These are phyloP conservation scores for Parnassius apollo DNA, from an alignment of 2,888 invertebrate species.

Conservation along the genomic window DNA sequence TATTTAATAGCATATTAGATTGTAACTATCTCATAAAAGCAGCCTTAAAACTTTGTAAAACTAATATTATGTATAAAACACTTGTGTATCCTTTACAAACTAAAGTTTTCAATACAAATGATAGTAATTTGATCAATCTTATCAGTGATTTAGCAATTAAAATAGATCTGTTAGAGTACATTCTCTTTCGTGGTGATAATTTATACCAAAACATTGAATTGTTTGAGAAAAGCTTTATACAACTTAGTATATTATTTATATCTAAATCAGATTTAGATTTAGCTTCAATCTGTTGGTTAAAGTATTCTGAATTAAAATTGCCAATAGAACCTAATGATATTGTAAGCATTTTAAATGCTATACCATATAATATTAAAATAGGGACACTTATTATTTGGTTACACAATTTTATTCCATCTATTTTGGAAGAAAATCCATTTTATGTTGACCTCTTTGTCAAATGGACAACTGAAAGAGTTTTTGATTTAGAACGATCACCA, in stretches of 20 bases:
- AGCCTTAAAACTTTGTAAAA: conserved; percentile 52
- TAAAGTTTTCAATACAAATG: conserved; percentile 46
- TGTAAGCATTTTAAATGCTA: conserved; percentile 58
- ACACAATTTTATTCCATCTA: conserved; percentile 64
- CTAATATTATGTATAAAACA: conserved; percentile 53
- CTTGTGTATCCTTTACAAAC: conserved; percentile 61
- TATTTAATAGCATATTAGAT: conserved; percentile 61
- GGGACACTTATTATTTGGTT: conserved; percentile 70
- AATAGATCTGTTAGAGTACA: conserved; percentile 68
- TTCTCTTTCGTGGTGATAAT: conserved; percentile 59
- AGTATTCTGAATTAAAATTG: conserved; percentile 60
- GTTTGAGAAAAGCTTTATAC: conserved; percentile 54
- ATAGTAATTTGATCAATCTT: conserved; percentile 40
- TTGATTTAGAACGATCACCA: conserved; percentile 65
- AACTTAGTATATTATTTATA: conserved; percentile 62
- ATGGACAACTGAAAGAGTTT: conserved; percentile 72
- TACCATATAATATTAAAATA: conserved; percentile 68
- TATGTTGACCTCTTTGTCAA: conserved; percentile 70
- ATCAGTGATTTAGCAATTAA: conserved; percentile 61
- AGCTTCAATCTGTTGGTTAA: conserved; percentile 73
- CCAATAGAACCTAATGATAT: conserved; percentile 50
- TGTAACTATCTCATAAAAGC: conserved; percentile 48
- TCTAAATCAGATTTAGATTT: conserved; percentile 68
- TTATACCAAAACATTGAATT: conserved; percentile 55
- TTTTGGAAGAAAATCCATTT: conserved; percentile 70